Percentiles rank a stretch among this genome's conserved stretches.
phyloP scores from a whole-genome alignment of 2,113 vertebrate species.

The Budorcas taxicolor region DNA sequence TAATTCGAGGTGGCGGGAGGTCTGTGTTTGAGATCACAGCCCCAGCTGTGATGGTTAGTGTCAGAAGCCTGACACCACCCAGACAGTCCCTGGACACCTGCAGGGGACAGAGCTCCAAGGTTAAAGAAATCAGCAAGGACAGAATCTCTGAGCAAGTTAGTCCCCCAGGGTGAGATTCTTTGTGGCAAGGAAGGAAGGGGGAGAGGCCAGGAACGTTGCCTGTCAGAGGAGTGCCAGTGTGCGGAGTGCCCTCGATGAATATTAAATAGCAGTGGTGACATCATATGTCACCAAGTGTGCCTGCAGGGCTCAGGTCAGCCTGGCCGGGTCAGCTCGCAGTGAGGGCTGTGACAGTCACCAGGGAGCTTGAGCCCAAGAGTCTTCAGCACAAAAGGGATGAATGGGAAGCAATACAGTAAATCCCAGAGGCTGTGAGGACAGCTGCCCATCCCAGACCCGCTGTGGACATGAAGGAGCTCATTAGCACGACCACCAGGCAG shows the following conservation, averaged over 20 bases:
- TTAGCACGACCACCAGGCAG: background rate
- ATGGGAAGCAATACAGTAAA: background rate
- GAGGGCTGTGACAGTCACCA: background rate
- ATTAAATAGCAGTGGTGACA: background rate
- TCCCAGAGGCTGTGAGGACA: background rate
- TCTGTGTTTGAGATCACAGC: constrained; percentile 33
- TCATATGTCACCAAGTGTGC: background rate
- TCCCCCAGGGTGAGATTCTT: background rate
- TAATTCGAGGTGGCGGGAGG: constrained; percentile 12
- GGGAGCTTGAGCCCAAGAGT: background rate
- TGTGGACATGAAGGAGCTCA: background rate
- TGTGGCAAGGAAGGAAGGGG: background rate
- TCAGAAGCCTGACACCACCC: constrained; percentile 12
- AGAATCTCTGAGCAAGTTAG: background rate
- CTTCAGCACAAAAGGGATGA: background rate
- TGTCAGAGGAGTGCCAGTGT: background rate
- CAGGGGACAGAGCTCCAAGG: constrained; percentile 22
- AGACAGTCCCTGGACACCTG: background rate
- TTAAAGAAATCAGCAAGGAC: constrained; percentile 30
- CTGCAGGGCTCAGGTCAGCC: background rate
- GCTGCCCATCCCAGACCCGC: background rate
- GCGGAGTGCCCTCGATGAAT: constrained; percentile 8
- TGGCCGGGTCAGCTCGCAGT: background rate
- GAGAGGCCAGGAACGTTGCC: background rate
- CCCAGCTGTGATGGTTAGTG: background rate